Evolutionary conservation across 2,797 vertebrate genomes (phyloP).

Genomic region (Protosalanx chinensis): DNA sequence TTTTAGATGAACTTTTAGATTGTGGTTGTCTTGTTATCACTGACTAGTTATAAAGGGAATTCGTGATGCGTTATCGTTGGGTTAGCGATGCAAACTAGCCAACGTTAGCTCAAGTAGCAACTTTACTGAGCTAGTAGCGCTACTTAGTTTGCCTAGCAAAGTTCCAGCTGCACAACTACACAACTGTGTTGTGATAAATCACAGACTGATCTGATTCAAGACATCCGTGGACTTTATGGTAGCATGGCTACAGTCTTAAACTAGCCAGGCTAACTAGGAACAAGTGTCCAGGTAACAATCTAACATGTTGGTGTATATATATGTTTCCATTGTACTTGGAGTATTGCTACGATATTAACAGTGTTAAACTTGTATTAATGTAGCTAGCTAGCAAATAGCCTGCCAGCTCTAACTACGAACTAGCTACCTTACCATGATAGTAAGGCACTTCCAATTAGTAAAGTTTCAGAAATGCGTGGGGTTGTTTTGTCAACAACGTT

Average conservation of each 20-base stretch:
- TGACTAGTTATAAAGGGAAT: background rate
- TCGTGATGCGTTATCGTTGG: too few relatives aligned
- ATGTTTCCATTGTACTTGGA: too few relatives aligned
- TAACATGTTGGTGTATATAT: too few relatives aligned
- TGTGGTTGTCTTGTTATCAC: background rate
- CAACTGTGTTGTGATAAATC: background rate
- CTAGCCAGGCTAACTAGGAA: too few relatives aligned
- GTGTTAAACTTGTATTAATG: too few relatives aligned
- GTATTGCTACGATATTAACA: too few relatives aligned
- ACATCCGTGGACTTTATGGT: background rate
- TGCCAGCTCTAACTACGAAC: slow-evolving; percentile 6
- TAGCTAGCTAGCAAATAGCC: background rate
- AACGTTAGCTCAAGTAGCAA: slow-evolving; percentile 5
- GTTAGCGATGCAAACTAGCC: background rate
- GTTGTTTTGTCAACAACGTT: too few relatives aligned
- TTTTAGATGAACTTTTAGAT: background rate
- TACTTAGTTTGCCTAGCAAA: slow-evolving; percentile 51
- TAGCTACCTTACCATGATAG: background rate
- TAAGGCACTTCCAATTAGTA: background rate
- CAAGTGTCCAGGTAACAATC: too few relatives aligned
- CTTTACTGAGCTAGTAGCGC: slow-evolving; percentile 28
- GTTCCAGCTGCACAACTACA: background rate
- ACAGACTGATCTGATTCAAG: background rate
- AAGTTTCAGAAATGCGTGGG: too few relatives aligned
- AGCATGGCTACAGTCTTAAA: background rate